A percentile compares a stretch with the other conserved stretches of the same genome.
Evolutionary conservation across 2,113 vertebrate species (phyloP).

Genomic region (Maccullochella peelii): DNA sequence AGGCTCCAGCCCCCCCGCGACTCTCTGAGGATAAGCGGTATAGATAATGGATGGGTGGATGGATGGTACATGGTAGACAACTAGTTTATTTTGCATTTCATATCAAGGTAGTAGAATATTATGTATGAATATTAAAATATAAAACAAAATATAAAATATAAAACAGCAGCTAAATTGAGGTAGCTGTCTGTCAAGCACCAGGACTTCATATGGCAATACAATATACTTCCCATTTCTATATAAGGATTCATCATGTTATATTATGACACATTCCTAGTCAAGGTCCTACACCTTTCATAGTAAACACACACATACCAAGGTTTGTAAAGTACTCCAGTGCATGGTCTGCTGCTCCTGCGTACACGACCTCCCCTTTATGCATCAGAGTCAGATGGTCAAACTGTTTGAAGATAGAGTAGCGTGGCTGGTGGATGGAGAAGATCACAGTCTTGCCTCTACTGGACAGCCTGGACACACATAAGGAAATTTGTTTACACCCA

Average conservation of each 20-base stretch:
- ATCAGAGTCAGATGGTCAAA: constrained; percentile 86
- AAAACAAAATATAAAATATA: background rate
- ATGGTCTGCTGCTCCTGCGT: constrained; percentile 71
- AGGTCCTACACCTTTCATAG: background rate
- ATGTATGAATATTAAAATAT: constrained; percentile 1
- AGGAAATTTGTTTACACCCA: background rate
- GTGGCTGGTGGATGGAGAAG: constrained; percentile 88
- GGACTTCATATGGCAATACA: background rate
- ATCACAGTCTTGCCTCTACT: constrained; percentile 84
- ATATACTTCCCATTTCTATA: background rate
- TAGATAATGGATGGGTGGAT: too few species aligned
- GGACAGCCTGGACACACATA: constrained; percentile 77
- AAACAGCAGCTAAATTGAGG: background rate
- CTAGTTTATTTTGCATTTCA: background rate
- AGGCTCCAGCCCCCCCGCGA: too few species aligned
- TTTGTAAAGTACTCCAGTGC: constrained; percentile 81
- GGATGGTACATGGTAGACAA: background rate
- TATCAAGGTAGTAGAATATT: background rate
- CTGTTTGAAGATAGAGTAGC: constrained; percentile 86
- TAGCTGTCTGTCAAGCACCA: background rate
- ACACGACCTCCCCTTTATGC: constrained; percentile 85
- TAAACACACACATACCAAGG: constrained; percentile 65
- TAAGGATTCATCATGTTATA: background rate
- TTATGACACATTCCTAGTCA: background rate
- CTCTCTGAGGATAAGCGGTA: too few species aligned